These are phyloP conservation scores for Dermochelys coriacea DNA, from an alignment of 2,797 vertebrate species.

Conservation along the genomic window DNA sequence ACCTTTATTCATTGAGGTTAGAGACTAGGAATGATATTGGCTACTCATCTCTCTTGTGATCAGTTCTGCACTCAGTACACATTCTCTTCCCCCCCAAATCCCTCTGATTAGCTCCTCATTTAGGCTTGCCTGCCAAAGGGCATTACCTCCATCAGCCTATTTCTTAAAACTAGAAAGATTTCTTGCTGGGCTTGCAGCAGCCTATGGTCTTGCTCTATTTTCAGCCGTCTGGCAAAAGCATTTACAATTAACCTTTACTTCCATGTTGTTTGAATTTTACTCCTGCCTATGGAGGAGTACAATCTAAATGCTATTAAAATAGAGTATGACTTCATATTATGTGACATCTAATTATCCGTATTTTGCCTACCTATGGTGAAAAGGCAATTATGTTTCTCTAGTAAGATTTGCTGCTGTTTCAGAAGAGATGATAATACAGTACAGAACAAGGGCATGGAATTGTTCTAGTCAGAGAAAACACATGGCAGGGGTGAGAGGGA, in stretches of 20 bases:
- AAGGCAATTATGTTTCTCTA: slow-evolving; percentile 71
- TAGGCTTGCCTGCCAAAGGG: slow-evolving; percentile 64
- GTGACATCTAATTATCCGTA: slow-evolving; percentile 73
- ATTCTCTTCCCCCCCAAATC: slow-evolving; percentile 32
- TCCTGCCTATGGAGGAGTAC: slow-evolving; percentile 68
- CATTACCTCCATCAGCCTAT: slow-evolving; percentile 78
- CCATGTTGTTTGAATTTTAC: slow-evolving; percentile 69
- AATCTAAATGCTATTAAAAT: slow-evolving; percentile 75
- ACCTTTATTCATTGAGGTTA: neutral
- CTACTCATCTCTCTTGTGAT: neutral
- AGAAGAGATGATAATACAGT: slow-evolving; percentile 46
- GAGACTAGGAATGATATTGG: neutral
- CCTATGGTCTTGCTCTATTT: slow-evolving; percentile 80
- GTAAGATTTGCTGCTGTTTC: slow-evolving; percentile 68
- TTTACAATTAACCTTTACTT: slow-evolving; percentile 76
- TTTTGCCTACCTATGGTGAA: slow-evolving; percentile 71
- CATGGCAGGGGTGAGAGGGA: neutral
- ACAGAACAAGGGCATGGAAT: slow-evolving; percentile 47
- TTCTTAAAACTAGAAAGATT: slow-evolving; percentile 81
- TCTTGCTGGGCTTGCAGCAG: slow-evolving; percentile 81
- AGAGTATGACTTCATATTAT: slow-evolving; percentile 75
- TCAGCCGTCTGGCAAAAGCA: slow-evolving; percentile 74
- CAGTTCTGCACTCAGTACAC: neutral
- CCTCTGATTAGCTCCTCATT: slow-evolving; percentile 74
- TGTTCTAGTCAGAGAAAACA: slow-evolving; percentile 35